These are phyloP conservation scores for Nasua narica DNA, from an alignment of 2,797 vertebrate species.

Conservation along the genomic window DNA sequence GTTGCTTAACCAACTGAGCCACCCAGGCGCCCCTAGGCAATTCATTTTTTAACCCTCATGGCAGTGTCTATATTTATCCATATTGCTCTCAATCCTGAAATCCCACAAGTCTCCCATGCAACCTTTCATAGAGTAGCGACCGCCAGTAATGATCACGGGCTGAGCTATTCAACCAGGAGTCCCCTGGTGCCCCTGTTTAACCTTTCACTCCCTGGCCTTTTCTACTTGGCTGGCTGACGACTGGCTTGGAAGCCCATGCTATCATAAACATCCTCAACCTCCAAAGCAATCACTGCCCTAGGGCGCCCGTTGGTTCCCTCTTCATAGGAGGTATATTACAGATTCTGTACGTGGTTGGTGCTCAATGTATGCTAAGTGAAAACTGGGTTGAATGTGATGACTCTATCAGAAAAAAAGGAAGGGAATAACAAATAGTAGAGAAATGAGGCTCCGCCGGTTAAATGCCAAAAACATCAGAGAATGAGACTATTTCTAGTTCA, in stretches of 20 bases:
- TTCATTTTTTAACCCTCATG: slow-evolving; percentile 7
- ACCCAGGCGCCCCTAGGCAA: neutral
- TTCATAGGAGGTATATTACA: neutral
- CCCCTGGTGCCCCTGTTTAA: neutral
- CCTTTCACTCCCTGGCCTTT: neutral
- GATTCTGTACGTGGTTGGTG: neutral
- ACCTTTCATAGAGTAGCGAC: neutral
- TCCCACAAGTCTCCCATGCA: neutral
- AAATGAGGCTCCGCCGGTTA: neutral
- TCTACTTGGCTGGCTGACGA: neutral
- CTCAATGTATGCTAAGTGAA: neutral
- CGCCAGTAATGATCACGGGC: neutral
- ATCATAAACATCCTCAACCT: neutral
- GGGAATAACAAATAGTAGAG: neutral
- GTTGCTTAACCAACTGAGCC: no score
- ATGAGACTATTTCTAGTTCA: neutral
- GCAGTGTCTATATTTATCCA: neutral
- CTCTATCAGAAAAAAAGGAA: neutral
- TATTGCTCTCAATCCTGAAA: neutral
- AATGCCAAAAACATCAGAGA: neutral
- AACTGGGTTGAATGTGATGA: neutral
- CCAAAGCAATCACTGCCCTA: neutral
- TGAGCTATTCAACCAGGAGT: neutral
- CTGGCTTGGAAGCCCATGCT: neutral
- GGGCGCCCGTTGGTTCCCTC: neutral